Conservation (phyloP, 1,140 invertebrate genomes). For the Lasaia peninsularis region DNA sequence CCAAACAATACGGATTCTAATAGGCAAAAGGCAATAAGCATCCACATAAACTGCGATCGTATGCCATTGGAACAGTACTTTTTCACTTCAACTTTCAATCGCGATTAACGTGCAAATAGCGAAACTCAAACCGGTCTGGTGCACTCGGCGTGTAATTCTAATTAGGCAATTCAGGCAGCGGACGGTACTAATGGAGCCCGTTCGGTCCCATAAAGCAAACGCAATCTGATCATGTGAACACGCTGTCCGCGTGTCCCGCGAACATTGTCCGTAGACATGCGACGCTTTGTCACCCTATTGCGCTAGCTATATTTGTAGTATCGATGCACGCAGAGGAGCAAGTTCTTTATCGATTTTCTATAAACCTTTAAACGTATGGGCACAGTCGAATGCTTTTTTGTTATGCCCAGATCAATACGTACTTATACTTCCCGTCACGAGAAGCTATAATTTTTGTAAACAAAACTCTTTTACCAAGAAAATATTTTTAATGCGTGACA, state of each 20-base stretch:
- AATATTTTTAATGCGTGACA: too few relatives aligned
- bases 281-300: slow-evolving; percentile 66
- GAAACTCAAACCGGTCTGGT: slow-evolving; percentile 48
- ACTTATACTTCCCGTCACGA: too few relatives aligned
- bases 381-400: slow-evolving; percentile 3
- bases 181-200: slow-evolving; percentile 52
- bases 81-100: slow-evolving; percentile 24
- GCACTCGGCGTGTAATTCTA: slow-evolving; percentile 57
- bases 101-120: slow-evolving; percentile 37
- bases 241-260: slow-evolving; percentile 52
- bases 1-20: too few relatives aligned
- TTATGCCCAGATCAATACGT: neutral
- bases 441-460: too few relatives aligned
- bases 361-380: slow-evolving; percentile 23
- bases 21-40: neutral
- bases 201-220: slow-evolving; percentile 56
- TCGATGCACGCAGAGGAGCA: slow-evolving; percentile 23
- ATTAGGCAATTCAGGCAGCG: slow-evolving; percentile 66
- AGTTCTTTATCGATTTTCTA: slow-evolving; percentile 27
- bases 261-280: slow-evolving; percentile 65
- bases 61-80: neutral
- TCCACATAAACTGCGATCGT: neutral
- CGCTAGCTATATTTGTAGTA: slow-evolving; percentile 28
- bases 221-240: slow-evolving; percentile 73
- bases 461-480: too few relatives aligned